phyloP scores from a whole-genome alignment of 2,113 vertebrate species.

The Siniperca chuatsi region DNA sequence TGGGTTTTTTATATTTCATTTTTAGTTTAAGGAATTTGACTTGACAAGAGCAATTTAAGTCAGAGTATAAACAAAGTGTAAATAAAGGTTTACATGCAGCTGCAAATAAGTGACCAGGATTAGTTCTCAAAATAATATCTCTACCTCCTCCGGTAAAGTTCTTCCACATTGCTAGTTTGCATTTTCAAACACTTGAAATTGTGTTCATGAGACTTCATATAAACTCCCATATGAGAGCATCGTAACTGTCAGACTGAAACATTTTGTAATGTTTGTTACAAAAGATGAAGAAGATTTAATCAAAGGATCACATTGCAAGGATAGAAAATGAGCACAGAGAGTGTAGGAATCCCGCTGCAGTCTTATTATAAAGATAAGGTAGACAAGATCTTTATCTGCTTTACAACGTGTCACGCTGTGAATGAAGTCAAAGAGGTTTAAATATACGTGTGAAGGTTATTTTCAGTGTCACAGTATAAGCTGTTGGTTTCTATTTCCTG shows the following conservation, averaged over 20 bases:
- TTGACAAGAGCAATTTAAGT: background rate
- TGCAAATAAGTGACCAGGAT: background rate
- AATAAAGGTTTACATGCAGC: background rate
- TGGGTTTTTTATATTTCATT: background rate
- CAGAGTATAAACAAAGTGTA: background rate
- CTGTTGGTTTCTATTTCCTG: slow-evolving; percentile 29
- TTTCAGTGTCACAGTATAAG: background rate
- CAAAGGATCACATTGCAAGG: too few species aligned
- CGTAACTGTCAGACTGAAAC: background rate
- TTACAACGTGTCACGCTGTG: background rate
- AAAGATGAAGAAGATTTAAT: background rate
- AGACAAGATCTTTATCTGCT: background rate
- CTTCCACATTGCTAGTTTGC: too few species aligned
- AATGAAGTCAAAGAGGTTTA: background rate
- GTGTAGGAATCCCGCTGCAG: background rate
- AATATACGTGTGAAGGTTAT: background rate
- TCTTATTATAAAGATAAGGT: background rate
- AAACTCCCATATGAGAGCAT: background rate
- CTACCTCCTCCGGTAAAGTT: background rate
- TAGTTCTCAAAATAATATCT: background rate
- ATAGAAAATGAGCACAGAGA: background rate
- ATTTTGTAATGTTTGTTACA: background rate
- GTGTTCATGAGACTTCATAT: background rate
- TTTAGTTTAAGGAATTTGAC: too few species aligned
- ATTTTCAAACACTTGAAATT: background rate